These are phyloP conservation scores for Heliothis virescens DNA, from an alignment of 1,140 invertebrate species.

Conservation along the genomic window DNA sequence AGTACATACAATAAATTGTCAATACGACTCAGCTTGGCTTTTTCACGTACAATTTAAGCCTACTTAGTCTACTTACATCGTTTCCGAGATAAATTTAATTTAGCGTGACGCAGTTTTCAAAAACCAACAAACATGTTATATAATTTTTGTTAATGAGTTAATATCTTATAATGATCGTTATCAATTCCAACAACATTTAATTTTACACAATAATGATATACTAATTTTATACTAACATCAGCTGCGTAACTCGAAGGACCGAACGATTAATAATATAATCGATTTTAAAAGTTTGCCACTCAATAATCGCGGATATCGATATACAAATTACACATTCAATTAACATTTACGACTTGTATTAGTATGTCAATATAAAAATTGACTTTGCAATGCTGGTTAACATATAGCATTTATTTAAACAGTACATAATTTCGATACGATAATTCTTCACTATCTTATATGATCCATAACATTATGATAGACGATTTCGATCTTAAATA, in stretches of 20 bases:
- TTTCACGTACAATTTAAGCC: conserved; percentile 20
- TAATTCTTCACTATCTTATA: not conserved
- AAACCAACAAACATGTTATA: conserved; percentile 49
- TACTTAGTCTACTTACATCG: conserved; percentile 32
- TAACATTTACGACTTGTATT: not conserved
- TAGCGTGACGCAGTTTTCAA: conserved; percentile 11
- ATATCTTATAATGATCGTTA: conserved; percentile 41
- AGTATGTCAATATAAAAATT: not conserved
- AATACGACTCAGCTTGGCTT: conserved; percentile 18
- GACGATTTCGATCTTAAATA: no score
- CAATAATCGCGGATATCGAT: not conserved
- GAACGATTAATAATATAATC: not conserved
- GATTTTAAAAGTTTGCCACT: not conserved
- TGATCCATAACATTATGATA: no score
- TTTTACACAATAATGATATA: conserved; percentile 52
- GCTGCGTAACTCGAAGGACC: not conserved
- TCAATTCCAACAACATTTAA: conserved; percentile 74
- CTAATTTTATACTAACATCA: conserved; percentile 28
- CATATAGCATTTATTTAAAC: not conserved
- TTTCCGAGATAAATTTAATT: conserved; percentile 33
- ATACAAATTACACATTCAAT: conserved; percentile 3
- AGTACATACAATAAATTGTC: conserved; percentile 3
- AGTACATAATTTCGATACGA: not conserved
- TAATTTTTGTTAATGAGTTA: conserved; percentile 33
- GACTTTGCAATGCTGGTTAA: not conserved